Conservation (phyloP, 2,797 vertebrate species). For the Harpagifer antarcticus region DNA sequence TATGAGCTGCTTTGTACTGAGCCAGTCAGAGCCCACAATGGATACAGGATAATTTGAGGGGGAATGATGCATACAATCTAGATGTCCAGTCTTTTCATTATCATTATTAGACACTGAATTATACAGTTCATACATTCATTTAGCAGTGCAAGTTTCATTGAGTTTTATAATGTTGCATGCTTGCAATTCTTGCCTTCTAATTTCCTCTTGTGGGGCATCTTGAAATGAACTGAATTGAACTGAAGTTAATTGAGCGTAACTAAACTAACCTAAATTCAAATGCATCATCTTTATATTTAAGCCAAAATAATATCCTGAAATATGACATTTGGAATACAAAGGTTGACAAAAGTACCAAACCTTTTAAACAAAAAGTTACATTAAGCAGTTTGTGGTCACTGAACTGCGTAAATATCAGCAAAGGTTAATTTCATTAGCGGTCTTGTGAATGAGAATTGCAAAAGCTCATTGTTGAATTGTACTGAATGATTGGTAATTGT, state of each 20-base stretch:
- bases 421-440: constrained; percentile 29
- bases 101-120: constrained; percentile 48
- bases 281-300: constrained; percentile 24
- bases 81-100: constrained; percentile 38
- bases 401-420: constrained; percentile 22
- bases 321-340: constrained; percentile 29
- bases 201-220: constrained; percentile 12
- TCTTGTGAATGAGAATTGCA: constrained; percentile 26
- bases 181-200: constrained; percentile 17
- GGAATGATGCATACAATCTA: constrained; percentile 44
- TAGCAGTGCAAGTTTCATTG: constrained; percentile 28
- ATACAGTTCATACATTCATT: constrained; percentile 55
- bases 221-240: constrained; percentile 13
- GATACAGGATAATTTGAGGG: constrained; percentile 66
- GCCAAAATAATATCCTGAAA: constrained; percentile 22
- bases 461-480: constrained; percentile 38
- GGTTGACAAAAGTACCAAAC: constrained; percentile 19
- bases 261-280: constrained; percentile 15
- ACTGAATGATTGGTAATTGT: constrained; percentile 42
- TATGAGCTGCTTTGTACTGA: constrained; percentile 86
- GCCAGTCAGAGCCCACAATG: constrained; percentile 65
- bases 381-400: background rate
- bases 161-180: constrained; percentile 30
- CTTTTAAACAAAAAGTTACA: constrained; percentile 26
- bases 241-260: constrained; percentile 8